Evolutionary conservation across 1,140 invertebrate species (phyloP).

Genomic region (Aphaenogaster floridana): DNA sequence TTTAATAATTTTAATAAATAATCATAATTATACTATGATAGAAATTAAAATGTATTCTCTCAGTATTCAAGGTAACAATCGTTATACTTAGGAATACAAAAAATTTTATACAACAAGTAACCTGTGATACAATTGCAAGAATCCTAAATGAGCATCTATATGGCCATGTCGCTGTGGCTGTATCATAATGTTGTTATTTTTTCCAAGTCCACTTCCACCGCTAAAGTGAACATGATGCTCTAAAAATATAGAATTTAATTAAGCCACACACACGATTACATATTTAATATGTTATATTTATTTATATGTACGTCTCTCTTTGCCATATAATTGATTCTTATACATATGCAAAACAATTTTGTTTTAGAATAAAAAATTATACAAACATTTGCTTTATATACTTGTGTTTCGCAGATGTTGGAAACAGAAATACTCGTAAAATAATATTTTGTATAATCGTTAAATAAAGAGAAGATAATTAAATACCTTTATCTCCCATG

Average conservation of each 20-base stretch:
- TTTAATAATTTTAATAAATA: slow-evolving; percentile 20
- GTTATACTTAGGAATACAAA: not conserved
- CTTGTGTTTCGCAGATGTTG: not conserved
- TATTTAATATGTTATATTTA: not conserved
- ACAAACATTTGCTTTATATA: not conserved
- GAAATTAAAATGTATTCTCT: not conserved
- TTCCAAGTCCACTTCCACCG: slow-evolving; percentile 79
- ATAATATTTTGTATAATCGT: not conserved
- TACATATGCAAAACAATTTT: not conserved
- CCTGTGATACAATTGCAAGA: slow-evolving; percentile 81
- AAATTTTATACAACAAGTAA: slow-evolving; percentile 41
- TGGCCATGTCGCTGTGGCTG: slow-evolving; percentile 82
- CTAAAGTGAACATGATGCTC: slow-evolving; percentile 84
- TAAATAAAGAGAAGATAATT: not conserved
- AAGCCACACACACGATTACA: not conserved
- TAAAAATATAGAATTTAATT: slow-evolving; percentile 51
- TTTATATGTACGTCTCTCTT: not conserved
- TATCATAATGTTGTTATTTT: slow-evolving; percentile 82
- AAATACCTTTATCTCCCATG: slow-evolving; percentile 75
- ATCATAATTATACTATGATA: not conserved
- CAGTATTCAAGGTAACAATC: not conserved
- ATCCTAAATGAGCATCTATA: slow-evolving; percentile 81
- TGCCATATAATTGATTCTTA: not conserved
- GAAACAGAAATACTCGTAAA: not conserved
- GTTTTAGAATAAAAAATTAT: not conserved